Evolutionary conservation across 2,113 vertebrate genomes (phyloP), one percentile per base, ranked within the genome.

Genomic region (Arenaria interpres): DNA sequence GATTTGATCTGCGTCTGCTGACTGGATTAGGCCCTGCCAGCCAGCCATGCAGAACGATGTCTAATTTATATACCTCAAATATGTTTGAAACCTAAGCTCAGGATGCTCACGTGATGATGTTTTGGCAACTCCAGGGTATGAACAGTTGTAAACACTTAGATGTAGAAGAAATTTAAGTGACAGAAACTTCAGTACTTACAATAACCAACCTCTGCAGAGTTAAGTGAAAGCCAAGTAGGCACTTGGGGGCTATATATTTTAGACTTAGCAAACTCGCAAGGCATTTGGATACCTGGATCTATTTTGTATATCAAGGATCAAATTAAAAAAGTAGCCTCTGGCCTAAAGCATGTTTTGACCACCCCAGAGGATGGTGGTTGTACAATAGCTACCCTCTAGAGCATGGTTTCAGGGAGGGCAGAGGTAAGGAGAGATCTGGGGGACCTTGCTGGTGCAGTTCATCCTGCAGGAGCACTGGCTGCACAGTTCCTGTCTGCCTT

Each of bases 21-120:
- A 67, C 72, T 92, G 79, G 45, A 92, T 91, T 82, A 94, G 46
- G 6, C 12, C 14, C 48, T 88, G 57, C 66, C 90, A 93, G 62
- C 48, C 92, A 95, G 81, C 5, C 80, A 92, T 14, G 21, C 91
- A 82, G 87, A 90, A 92, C 0, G 0, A 89, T 24, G 60, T 87
- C 80, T 94, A 81, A 91, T 88, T 89, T 78, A 75, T 71, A 77
- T 63, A 91, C 56, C 93, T 88, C 91, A 96, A 97, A 92, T 92
- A 93, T 82, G 84, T 53, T 91, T 82, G 91, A 91, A 95, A 87
- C 33, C 30, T 89, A 72, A 95, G 39, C 60, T 91, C 72, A 95
- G 81, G 69, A 57, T 28, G 1, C 19, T 75, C 73, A 72, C 1
- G 1, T 91, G 56, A 82, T 72, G n/a, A 45, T 56, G 35, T 85